phyloP scores from a whole-genome alignment of 2,888 invertebrate genomes.

The Cryptocephalus moraei region DNA sequence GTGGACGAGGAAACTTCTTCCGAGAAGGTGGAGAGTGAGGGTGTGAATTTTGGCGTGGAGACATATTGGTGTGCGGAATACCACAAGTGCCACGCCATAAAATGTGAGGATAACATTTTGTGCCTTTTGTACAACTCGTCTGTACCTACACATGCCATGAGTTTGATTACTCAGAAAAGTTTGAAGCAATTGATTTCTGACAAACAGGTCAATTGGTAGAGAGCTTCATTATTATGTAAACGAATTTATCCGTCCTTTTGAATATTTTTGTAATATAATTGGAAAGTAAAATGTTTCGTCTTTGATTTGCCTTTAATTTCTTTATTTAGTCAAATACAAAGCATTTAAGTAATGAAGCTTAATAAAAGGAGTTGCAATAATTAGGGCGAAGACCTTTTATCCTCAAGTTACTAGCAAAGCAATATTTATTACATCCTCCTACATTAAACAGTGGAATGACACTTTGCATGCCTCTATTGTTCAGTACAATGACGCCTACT shows the following conservation, averaged over 20 bases:
- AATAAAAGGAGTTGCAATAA: too few species aligned
- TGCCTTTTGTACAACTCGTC: slow-evolving; percentile 64
- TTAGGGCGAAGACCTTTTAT: too few species aligned
- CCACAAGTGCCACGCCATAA: slow-evolving; percentile 73
- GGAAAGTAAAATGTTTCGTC: too few species aligned
- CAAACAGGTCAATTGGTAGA: slow-evolving; percentile 60
- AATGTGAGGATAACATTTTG: slow-evolving; percentile 54
- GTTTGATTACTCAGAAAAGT: slow-evolving; percentile 56
- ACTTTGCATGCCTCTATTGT: too few species aligned
- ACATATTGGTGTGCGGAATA: slow-evolving; percentile 80
- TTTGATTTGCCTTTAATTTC: too few species aligned
- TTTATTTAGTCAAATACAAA: too few species aligned
- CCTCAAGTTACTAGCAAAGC: too few species aligned
- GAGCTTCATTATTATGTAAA: neutral
- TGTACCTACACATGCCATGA: slow-evolving; percentile 68
- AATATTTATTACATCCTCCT: too few species aligned
- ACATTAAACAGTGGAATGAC: too few species aligned
- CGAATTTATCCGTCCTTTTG: neutral
- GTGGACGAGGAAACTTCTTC: slow-evolving; percentile 12
- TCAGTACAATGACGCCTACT: too few species aligned
- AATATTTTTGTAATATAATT: neutral
- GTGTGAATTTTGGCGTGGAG: slow-evolving; percentile 42
- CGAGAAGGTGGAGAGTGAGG: slow-evolving; percentile 14
- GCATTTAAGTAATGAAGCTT: too few species aligned
- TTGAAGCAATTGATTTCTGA: slow-evolving; percentile 52